phyloP scores from a whole-genome alignment of 92 coral and sea anemone species.

The Siderastrea siderea region DNA sequence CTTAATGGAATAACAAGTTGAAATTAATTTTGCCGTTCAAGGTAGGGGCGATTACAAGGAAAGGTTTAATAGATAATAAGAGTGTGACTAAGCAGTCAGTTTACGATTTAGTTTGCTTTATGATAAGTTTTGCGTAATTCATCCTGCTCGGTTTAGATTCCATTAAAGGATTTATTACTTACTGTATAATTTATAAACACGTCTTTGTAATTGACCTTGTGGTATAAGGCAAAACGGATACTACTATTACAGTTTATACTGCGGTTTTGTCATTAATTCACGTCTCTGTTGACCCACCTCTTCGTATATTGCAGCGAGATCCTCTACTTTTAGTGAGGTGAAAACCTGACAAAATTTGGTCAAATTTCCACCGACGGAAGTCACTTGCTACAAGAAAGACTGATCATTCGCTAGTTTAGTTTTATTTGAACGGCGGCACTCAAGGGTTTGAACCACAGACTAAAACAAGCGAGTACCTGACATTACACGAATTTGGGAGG shows the following conservation, averaged over 20 bases:
- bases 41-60: background rate
- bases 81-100: background rate
- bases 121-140: background rate
- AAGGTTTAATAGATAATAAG: background rate
- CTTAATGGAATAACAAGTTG: background rate
- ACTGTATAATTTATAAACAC: background rate
- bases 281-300: background rate
- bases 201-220: constrained; percentile 32
- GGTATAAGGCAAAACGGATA: constrained; percentile 11
- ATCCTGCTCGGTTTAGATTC: background rate
- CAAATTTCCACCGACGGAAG: background rate
- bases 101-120: background rate
- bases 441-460: background rate
- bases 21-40: background rate
- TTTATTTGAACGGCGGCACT: background rate
- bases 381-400: background rate
- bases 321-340: background rate
- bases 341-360: background rate
- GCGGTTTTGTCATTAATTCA: background rate
- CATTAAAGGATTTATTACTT: background rate
- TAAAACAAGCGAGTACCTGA: too few species aligned
- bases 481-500: background rate
- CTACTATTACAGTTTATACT: background rate
- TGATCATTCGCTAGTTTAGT: background rate
- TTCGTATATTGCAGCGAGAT: background rate